phyloP scores from a whole-genome alignment of 2,113 vertebrate species.

The Onychostruthus taczanowskii region DNA sequence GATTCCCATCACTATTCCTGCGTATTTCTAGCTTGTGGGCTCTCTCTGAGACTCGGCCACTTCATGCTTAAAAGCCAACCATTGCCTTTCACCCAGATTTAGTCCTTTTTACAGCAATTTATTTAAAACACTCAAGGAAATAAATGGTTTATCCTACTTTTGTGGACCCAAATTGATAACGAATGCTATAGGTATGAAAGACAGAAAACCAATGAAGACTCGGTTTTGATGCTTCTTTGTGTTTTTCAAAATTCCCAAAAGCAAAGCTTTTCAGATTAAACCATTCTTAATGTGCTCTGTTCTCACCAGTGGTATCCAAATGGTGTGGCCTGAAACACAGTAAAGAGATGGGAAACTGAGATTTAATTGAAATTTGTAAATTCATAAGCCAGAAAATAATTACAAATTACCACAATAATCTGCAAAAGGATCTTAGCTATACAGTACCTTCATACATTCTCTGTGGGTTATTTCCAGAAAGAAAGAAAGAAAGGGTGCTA shows the following conservation, averaged over 20 bases:
- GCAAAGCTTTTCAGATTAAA: neutral
- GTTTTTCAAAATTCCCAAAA: neutral
- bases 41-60: neutral
- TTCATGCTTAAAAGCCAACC: neutral
- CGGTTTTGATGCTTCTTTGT: neutral
- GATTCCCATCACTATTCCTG: neutral
- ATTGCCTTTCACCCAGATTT: neutral
- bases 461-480: neutral
- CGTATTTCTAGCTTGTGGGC: accelerated
- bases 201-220: neutral
- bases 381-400: neutral
- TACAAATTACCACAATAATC: neutral
- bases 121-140: neutral
- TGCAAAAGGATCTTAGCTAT: neutral
- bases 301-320: neutral
- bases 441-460: neutral
- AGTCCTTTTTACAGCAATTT: neutral
- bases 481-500: accelerated
- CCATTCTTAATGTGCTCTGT: neutral
- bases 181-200: neutral
- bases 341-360: neutral
- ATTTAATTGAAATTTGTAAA: neutral
- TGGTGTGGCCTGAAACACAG: neutral
- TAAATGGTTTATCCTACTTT: neutral
- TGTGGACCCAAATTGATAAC: neutral